Conservation (phyloP, 2,113 vertebrate genomes). For the Eudorcas thomsonii region DNA sequence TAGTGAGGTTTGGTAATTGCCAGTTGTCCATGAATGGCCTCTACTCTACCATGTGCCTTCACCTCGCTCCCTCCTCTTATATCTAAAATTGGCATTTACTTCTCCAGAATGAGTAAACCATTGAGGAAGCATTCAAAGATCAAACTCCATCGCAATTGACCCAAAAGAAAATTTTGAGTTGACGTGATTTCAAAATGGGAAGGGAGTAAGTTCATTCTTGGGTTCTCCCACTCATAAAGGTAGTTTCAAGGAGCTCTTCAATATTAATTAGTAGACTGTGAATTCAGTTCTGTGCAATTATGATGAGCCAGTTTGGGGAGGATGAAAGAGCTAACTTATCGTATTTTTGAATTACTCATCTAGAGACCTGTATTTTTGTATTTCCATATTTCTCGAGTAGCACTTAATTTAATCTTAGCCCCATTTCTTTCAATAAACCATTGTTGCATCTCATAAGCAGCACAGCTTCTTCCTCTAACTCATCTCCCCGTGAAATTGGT, state of each 20-base stretch:
- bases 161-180: conserved; percentile 74
- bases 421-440: conserved; percentile 98
- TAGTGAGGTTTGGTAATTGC: not conserved
- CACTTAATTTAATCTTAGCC: conserved; percentile 99
- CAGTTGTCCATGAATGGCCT: not conserved
- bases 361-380: conserved; percentile 85
- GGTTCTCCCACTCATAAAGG: conserved; percentile 68
- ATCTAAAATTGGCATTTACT: not conserved
- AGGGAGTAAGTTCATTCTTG: conserved; percentile 74
- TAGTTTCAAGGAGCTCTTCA: conserved; percentile 77
- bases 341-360: conserved; percentile 85
- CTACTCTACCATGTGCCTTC: not conserved
- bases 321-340: conserved; percentile 86
- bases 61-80: not conserved
- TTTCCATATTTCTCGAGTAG: conserved; percentile 96
- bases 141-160: conserved; percentile 41
- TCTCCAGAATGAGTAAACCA: conserved; percentile 16
- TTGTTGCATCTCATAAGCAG: conserved; percentile 95
- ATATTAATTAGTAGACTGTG: conserved; percentile 85
- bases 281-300: conserved; percentile 81
- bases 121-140: conserved; percentile 59
- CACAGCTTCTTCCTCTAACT: conserved; percentile 98
- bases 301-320: conserved; percentile 79
- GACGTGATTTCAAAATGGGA: conserved; percentile 77
- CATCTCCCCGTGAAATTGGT: conserved; percentile 99